Percentiles rank a stretch among this genome's conserved stretches.
Conservation (phyloP, 2,888 invertebrate species). For the Siphonodentalium dalli region DNA sequence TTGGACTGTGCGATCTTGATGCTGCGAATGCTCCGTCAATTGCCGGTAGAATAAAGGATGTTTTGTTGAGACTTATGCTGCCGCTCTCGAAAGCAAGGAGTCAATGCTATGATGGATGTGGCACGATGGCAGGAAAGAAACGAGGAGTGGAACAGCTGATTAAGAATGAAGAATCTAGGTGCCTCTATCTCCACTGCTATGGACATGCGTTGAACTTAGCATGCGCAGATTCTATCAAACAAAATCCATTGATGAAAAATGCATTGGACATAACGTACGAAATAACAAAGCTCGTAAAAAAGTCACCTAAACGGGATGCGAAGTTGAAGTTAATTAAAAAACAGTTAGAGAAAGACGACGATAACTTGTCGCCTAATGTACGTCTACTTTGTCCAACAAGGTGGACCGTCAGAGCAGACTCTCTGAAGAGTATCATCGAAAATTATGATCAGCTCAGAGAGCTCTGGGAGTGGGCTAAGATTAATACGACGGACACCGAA, state of each 20-base stretch:
- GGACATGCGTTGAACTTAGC: slow-evolving; percentile 2
- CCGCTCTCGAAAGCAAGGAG: slow-evolving; percentile 5
- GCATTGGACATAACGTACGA: slow-evolving; percentile 11
- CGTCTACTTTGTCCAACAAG: slow-evolving; percentile 15
- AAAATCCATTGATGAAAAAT: neutral
- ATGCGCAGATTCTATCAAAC: no score
- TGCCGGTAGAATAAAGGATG: neutral
- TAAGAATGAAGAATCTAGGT: no score
- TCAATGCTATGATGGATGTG: slow-evolving; percentile 16
- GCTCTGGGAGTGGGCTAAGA: slow-evolving; percentile 3
- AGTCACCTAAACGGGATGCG: slow-evolving; percentile 13
- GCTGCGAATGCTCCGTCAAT: slow-evolving; percentile 4
- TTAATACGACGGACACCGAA: slow-evolving; percentile 1
- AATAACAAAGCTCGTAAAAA: slow-evolving; percentile 15
- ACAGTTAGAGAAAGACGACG: slow-evolving; percentile 2
- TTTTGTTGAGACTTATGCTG: slow-evolving; percentile 8
- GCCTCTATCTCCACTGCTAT: slow-evolving; percentile 11
- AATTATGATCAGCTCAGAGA: slow-evolving; percentile 9
- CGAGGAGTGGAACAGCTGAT: slow-evolving; percentile 6
- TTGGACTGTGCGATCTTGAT: slow-evolving; percentile 7
- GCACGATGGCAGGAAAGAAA: slow-evolving; percentile 11
- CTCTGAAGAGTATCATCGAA: slow-evolving; percentile 5
- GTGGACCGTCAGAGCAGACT: slow-evolving; percentile 17
- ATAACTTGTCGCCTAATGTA: slow-evolving; percentile 1
- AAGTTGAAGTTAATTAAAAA: slow-evolving; percentile 14